Base-by-base conservation (phyloP, 2,888 invertebrate species). In the Rapana venosa region DNA sequence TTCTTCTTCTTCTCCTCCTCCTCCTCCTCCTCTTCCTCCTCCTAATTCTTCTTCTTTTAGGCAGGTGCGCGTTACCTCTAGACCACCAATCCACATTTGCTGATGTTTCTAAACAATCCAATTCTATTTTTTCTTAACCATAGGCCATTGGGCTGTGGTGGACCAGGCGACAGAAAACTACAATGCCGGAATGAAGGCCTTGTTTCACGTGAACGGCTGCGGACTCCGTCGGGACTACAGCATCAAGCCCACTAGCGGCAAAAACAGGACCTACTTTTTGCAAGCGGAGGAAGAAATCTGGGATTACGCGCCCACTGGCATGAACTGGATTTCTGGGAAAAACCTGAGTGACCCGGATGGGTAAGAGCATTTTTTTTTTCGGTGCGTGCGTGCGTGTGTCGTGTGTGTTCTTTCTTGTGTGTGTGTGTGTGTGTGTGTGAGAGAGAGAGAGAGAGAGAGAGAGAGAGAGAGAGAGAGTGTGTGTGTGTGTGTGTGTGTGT, bases 281-380 rank as follows among this genome's bases (percentile, higher is more conserved):
- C 90, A 90, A 20, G 92, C 91, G 26, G 89, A 90, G 61, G 92
- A 91, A 81, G 86, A 88, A n/a, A 30, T 81, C 13, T 92, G 92
- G 92, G 91, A 92, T 58, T 92, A 90, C 74, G 91, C 90, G 0
- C 91, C 92, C 30, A n/a, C 58, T 1, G 88, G 85, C n/a, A 83
- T 22, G 32, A 89, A 91, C 56, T 11, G 20, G 2, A 84, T 92
- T 4, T 58, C 36, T 4, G 90, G 88, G 13, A 22, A n/a, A 20
- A 77, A 77, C 15, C 56, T 90, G 79, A 56, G 30, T 22, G 79
- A 90, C 35, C 26, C 61, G 22, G 26, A 35, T 32, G 30, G 22
- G 90, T 90, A 61, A 88, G 70, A 8, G 36, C 22, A 35, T 6
- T 5, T 6, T 22, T 30, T 8, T 35, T n/a, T n/a, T 83, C 20